Evolutionary conservation across 2,113 vertebrate genomes (phyloP), one percentile per base, ranked within the genome.

Genomic region (Columba janthina): DNA sequence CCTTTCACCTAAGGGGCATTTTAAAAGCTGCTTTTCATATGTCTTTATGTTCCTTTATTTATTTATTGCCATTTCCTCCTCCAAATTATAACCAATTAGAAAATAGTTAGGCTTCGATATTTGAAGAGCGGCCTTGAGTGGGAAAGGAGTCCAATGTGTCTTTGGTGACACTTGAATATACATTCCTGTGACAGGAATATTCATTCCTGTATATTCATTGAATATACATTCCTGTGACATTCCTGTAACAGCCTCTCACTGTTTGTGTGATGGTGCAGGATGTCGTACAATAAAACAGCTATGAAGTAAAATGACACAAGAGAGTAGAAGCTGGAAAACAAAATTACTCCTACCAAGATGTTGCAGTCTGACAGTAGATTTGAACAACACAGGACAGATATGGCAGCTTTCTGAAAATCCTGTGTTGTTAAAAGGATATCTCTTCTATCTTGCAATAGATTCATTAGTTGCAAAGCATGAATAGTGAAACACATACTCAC

Each of bases 381-480:
- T 91, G 85, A 85, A 69, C 82, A 91, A 16, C 56, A 48, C 15
- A 71, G 42, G 46, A 64, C 34, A 24, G 67, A 75, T 72, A 57
- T 21, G 58, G 57, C 69, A 97, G 29, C 29, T 92, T 85, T 86
- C 73, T 91, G 77, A 95, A 81, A 94, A 79, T 56, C 48, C 19
- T 66, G 31, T 24, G 8, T 89, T 81, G 58, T 69, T 53, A 48
- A 84, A 90, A 90, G 67, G 29, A 17, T 42, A 24, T 65, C 50
- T 93, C 76, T 93, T 57, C 38, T 87, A 57, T 34, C 42, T 91
- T 90, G 60, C 56, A 88, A 86, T 86, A 67, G 38, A 85, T 83
- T 91, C 78, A 69, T 89, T 88, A 94, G 72, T 58, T 87, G 48
- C 69, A 85, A 57, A 51, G 57, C 51, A 57, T 36, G 58, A 72